Evolutionary conservation across 1,140 invertebrate species (phyloP), one percentile per base, ranked within the genome.

Genomic region (Lasioglossum albipes): DNA sequence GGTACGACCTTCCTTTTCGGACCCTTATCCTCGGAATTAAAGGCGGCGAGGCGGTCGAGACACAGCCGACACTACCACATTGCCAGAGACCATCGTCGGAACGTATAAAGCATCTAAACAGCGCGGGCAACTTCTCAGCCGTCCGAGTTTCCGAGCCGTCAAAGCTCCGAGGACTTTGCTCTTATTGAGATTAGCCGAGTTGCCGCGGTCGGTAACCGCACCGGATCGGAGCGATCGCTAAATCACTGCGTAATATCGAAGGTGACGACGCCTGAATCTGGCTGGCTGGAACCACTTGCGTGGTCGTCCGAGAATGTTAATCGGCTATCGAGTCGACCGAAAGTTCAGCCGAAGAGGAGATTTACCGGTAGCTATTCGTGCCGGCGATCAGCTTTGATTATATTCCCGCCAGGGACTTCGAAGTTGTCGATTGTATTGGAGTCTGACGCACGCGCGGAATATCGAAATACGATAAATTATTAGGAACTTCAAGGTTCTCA

Each of bases 31-130:
- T 5, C 31, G 13, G 67, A 67, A 77, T 77, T 77, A 77, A 77
- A 70, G 57, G 36, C 54, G 22, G 52, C 65, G 36, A 76, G 54
- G 5, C 22, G n/a, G 65, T 67, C 20, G 65, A 45, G 22, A 67
- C 65, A 64, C 65, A 49, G n/a, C 20, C 7, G 27, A 7, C 27
- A 27, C 45, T 3, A 12, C 45, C 45, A 49, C 45, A 2, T 49
- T 49, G 42, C 52, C 45, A 41, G 45, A 72, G 75, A 79, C 77
- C 81, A 82, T 78, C 59, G 52, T 71, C 57, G 49, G 64, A 27
- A 67, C 69, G 75, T 81, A 87, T 88, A 85, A 86, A 82, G 86
- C 71, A 3, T 72, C 78, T 84, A 88, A 89, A 88, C 82, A 87
- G 66, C 62, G 31, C 22, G 31, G 7, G 31, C 78, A 52, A 82